Conservation (phyloP, 2,888 invertebrate species). For the Flexamia atlantica region DNA sequence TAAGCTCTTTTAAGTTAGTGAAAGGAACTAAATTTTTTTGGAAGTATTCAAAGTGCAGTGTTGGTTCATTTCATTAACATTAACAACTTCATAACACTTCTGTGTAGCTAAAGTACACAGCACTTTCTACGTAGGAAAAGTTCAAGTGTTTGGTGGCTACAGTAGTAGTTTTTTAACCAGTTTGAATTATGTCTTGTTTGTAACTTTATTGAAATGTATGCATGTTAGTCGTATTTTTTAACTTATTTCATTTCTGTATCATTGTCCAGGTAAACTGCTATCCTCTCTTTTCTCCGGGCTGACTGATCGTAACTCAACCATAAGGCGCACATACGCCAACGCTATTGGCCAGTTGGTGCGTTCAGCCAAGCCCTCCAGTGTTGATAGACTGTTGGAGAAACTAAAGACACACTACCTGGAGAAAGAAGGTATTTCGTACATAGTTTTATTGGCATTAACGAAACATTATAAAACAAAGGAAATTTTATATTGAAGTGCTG, state of each 20-base stretch:
- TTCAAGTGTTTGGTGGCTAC: no score
- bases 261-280: constrained; percentile 80
- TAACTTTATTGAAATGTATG: not conserved
- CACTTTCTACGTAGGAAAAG: no score
- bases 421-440: constrained; percentile 78
- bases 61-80: no score
- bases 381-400: constrained; percentile 81
- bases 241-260: not conserved
- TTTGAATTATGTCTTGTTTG: no score
- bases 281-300: constrained; percentile 85
- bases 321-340: constrained; percentile 90
- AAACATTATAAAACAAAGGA: no score
- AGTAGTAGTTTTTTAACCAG: no score
- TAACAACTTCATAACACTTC: no score
- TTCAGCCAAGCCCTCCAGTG: constrained; percentile 86
- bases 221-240: not conserved
- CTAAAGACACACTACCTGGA: constrained; percentile 83
- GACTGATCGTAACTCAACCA: constrained; percentile 89
- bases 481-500: no score
- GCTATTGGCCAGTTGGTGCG: constrained; percentile 92
- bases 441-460: not conserved
- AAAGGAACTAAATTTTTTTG: no score
- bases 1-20: no score
- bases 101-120: no score
- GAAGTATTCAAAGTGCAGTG: no score